A percentile compares a stretch with the other conserved stretches of the same genome.
phyloP scores from a whole-genome alignment of 2,113 vertebrate species.

The Apodemus speciosus region DNA sequence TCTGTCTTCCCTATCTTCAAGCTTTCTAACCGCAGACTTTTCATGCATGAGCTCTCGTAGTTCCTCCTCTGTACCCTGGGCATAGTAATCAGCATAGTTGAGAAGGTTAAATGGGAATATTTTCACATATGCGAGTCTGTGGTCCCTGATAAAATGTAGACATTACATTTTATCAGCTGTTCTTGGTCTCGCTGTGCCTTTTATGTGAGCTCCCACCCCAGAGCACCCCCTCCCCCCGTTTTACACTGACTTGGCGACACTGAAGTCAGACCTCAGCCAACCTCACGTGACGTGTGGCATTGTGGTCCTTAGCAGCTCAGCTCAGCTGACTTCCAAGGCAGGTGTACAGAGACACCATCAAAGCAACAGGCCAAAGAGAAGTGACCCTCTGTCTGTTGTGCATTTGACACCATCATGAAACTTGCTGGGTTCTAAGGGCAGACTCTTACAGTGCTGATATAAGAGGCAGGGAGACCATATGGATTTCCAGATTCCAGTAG shows the following conservation, averaged over 20 bases:
- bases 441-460: conserved; percentile 71
- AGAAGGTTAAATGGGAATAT: not conserved
- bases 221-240: not conserved
- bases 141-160: not conserved
- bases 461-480: conserved; percentile 68
- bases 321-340: conserved; percentile 62
- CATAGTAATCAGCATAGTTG: not conserved
- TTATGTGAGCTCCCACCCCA: not conserved
- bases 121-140: not conserved
- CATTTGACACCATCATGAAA: conserved; percentile 63
- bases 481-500: conserved; percentile 58
- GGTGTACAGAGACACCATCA: conserved; percentile 31
- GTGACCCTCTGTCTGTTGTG: conserved; percentile 49
- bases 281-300: conserved; percentile 31
- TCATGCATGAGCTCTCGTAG: not conserved
- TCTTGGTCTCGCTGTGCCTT: not conserved
- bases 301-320: conserved; percentile 62
- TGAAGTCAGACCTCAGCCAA: conserved; percentile 24
- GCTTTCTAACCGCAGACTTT: conserved; percentile 16
- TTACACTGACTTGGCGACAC: not conserved
- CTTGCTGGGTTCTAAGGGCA: conserved; percentile 59
- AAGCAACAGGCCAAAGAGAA: conserved; percentile 40
- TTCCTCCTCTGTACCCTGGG: conserved; percentile 15
- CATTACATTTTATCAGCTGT: no score
- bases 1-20: not conserved